Conservation (phyloP, 1,140 invertebrate species). For the Hycleus phaleratus region DNA sequence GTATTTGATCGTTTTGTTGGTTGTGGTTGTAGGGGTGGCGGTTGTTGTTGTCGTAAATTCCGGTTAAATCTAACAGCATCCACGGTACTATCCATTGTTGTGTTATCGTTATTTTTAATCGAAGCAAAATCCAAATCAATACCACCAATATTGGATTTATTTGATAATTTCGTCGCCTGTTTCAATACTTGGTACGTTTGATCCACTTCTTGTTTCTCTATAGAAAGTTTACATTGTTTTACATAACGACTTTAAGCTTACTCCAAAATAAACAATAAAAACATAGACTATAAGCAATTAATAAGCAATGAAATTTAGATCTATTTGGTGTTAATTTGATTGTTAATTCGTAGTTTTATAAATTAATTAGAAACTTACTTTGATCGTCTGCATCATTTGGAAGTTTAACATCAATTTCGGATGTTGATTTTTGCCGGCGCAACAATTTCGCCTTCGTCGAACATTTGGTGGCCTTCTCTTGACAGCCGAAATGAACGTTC, state of each 20-base stretch:
- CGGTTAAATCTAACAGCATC: conserved; percentile 39
- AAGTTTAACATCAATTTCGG: conserved; percentile 60
- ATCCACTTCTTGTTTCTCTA: conserved; percentile 58
- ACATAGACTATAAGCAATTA: neutral
- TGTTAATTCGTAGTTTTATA: neutral
- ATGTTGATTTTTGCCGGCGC: conserved; percentile 79
- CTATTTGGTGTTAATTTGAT: no score
- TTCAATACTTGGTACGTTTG: conserved; percentile 89
- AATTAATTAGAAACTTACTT: conserved; percentile 50
- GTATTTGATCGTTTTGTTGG: conserved; percentile 39
- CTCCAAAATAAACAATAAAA: neutral
- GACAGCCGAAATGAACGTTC: conserved; percentile 86
- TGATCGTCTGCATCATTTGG: conserved; percentile 55
- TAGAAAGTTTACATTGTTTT: no score
- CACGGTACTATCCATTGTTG: conserved; percentile 36
- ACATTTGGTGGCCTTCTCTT: conserved; percentile 69
- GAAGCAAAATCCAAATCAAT: no score
- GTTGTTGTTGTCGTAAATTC: conserved; percentile 17
- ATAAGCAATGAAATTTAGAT: no score
- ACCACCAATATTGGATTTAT: conserved; percentile 34
- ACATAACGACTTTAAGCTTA: neutral
- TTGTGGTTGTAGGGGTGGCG: conserved; percentile 35
- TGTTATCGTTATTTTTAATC: neutral
- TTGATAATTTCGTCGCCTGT: conserved; percentile 77
- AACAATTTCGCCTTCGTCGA: conserved; percentile 76